Evolutionary conservation across 2,113 vertebrate species (phyloP).

Genomic region (Dendrocopos noguchii): DNA sequence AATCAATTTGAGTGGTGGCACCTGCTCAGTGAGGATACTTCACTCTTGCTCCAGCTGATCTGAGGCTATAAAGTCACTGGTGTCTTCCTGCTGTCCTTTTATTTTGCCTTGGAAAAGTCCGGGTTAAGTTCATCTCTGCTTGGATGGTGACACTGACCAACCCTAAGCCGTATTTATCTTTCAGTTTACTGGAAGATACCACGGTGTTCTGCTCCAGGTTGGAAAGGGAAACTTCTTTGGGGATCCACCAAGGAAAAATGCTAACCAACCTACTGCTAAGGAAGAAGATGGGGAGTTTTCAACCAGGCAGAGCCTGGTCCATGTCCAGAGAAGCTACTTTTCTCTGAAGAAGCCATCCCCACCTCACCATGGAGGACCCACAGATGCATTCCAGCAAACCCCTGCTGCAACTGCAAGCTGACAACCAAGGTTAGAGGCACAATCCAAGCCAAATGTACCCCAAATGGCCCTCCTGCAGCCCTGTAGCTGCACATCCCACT

Average conservation of each 20-base stretch:
- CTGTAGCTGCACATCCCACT: neutral
- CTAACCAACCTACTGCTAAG: neutral
- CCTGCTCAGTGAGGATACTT: neutral
- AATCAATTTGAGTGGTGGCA: neutral
- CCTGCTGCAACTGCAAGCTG: rapidly evolving
- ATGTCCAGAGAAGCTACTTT: neutral
- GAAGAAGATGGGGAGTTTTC: neutral
- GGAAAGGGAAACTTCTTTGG: neutral
- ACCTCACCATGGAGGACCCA: rapidly evolving
- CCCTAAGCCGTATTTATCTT: neutral
- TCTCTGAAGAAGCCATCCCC: neutral
- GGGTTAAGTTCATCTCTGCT: neutral
- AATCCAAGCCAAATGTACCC: rapidly evolving
- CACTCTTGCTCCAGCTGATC: neutral
- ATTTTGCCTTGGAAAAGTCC: neutral
- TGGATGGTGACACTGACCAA: neutral
- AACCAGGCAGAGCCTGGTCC: neutral
- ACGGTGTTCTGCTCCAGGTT: neutral
- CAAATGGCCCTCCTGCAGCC: neutral
- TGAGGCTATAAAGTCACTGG: neutral
- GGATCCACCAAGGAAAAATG: neutral
- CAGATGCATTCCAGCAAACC: neutral
- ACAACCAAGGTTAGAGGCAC: neutral
- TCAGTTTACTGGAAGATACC: neutral
- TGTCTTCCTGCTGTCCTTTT: neutral